These are phyloP conservation scores for Anhinga rufa DNA, from an alignment of 2,113 vertebrate genomes.

Conservation along the genomic window DNA sequence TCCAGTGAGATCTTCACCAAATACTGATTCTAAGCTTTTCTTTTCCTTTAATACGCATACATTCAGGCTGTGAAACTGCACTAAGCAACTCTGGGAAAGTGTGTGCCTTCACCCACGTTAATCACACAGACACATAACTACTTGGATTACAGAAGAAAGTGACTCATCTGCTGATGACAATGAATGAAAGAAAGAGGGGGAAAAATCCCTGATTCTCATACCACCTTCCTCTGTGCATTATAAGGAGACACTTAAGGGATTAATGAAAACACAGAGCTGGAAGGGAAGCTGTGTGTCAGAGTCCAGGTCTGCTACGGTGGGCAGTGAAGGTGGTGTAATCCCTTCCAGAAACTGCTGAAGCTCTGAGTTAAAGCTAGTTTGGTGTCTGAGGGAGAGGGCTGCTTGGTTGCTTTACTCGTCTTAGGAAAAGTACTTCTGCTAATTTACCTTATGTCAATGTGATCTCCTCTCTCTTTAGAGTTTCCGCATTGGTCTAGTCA, in stretches of 20 bases:
- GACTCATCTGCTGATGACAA: slow-evolving; percentile 2
- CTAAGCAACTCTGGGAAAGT: neutral
- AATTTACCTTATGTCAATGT: neutral
- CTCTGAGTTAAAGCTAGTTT: neutral
- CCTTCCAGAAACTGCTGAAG: neutral
- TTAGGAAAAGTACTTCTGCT: neutral
- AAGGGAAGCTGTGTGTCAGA: neutral
- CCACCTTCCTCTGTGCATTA: neutral
- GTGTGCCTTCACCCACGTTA: neutral
- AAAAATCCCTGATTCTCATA: neutral
- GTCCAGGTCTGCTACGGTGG: neutral
- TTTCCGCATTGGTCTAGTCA: neutral
- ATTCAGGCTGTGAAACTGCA: neutral
- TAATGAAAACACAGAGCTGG: neutral
- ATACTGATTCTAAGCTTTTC: neutral
- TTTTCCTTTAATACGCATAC: neutral
- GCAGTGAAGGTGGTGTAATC: neutral
- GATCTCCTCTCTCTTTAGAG: neutral
- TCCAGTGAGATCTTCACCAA: neutral
- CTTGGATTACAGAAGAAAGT: neutral
- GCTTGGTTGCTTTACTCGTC: neutral
- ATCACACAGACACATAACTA: neutral
- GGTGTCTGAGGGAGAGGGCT: neutral
- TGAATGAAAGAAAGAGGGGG: neutral
- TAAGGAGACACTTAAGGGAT: neutral